A percentile compares a stretch with the other conserved stretches of the same genome.
Evolutionary conservation across 2,888 invertebrate species (phyloP).

Genomic region (Protonemura montana): DNA sequence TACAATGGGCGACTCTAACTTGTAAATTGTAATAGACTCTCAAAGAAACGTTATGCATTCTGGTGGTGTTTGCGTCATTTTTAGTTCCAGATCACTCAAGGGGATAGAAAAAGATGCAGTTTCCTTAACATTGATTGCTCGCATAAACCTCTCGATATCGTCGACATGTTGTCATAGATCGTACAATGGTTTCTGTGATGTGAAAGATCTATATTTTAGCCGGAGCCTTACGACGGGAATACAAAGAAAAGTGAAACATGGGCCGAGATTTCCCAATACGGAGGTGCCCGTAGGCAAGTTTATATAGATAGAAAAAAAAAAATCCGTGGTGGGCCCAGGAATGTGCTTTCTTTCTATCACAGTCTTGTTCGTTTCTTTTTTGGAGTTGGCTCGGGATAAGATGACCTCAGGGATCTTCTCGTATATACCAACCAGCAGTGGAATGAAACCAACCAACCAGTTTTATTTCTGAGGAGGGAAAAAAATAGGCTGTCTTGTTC

Average conservation of each 20-base stretch:
- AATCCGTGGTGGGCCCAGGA: constrained; percentile 34
- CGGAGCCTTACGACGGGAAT: not conserved
- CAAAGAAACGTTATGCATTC: not conserved
- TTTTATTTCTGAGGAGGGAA: constrained; percentile 19
- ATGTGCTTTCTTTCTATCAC: constrained; percentile 35
- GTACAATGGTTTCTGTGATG: not conserved
- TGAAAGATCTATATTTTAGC: constrained; percentile 12
- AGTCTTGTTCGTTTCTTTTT: constrained; percentile 36
- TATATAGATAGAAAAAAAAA: constrained; percentile 20
- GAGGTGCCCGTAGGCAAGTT: not conserved
- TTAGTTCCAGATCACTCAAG: not conserved
- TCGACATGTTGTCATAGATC: not conserved
- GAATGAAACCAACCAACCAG: constrained; percentile 40
- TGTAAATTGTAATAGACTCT: constrained; percentile 4
- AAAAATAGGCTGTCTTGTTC: not conserved
- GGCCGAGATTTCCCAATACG: constrained; percentile 34
- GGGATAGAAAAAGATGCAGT: not conserved
- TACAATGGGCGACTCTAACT: not conserved
- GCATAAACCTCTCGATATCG: not conserved
- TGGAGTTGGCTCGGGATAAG: not conserved
- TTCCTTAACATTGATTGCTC: not conserved
- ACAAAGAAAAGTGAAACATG: constrained; percentile 30
- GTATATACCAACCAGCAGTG: not conserved
- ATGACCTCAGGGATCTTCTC: constrained; percentile 23
- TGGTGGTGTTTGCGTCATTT: not conserved